Percentiles rank a stretch among this genome's conserved stretches.
phyloP scores from a whole-genome alignment of 2,797 vertebrate genomes.

The Thripadectes ignobilis region DNA sequence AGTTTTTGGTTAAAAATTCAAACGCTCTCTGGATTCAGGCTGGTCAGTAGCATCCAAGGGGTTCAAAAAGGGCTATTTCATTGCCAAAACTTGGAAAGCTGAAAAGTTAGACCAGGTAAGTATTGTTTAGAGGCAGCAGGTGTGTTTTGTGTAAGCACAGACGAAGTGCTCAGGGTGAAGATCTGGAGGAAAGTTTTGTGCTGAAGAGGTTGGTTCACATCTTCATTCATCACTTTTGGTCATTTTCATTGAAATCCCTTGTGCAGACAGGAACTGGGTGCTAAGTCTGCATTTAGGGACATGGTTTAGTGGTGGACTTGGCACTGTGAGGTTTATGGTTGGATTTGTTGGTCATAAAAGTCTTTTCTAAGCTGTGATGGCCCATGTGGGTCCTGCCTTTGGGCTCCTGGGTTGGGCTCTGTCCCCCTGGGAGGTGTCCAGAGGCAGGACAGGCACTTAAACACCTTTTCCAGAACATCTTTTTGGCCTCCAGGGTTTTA shows the following conservation, averaged over 20 bases:
- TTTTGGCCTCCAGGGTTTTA: background rate
- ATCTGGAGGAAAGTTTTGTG: background rate
- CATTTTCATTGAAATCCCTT: background rate
- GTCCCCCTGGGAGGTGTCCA: background rate
- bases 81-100: background rate
- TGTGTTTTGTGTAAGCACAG: background rate
- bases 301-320: background rate
- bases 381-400: rapidly evolving
- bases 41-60: background rate
- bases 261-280: background rate
- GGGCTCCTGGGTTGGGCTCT: background rate
- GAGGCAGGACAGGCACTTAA: rapidly evolving
- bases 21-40: rapidly evolving
- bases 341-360: background rate
- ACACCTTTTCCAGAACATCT: background rate
- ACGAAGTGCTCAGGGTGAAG: background rate
- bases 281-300: background rate
- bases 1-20: background rate
- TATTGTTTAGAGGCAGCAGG: background rate
- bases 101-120: rapidly evolving
- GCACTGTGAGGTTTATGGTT: background rate
- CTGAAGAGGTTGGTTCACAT: background rate
- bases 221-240: background rate
- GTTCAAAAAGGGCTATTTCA: rapidly evolving
- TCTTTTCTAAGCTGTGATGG: background rate